Conservation (phyloP, 2,888 invertebrate species). For the Orthonevra nobilis region DNA sequence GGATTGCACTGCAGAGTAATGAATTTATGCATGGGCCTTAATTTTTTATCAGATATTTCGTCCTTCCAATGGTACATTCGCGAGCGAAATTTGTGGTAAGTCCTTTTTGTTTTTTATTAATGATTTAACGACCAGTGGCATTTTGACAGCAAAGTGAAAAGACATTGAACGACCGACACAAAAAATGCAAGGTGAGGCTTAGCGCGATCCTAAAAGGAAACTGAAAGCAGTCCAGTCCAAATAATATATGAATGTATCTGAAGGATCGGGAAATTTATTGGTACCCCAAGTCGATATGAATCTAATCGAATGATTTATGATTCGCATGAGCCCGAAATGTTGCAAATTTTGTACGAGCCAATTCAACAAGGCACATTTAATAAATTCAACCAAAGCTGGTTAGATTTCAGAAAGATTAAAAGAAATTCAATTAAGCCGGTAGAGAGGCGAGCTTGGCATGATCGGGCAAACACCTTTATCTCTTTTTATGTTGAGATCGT, state of each 20-base stretch:
- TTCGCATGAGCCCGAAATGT: not conserved
- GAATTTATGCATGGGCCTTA: conserved; percentile 41
- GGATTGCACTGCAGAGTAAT: conserved; percentile 6
- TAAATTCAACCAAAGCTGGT: no score
- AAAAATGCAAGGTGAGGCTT: no score
- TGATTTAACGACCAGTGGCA: conserved; percentile 59
- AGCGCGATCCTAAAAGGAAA: no score
- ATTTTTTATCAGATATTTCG: conserved; percentile 38
- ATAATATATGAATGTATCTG: no score
- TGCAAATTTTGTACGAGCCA: not conserved
- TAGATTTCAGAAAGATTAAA: no score
- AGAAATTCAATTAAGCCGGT: no score
- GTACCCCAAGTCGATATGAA: conserved; percentile 25
- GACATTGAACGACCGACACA: no score
- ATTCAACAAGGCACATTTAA: not conserved
- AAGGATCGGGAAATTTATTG: conserved; percentile 40
- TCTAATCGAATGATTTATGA: conserved; percentile 53
- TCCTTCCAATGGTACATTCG: not conserved
- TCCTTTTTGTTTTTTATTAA: conserved; percentile 33
- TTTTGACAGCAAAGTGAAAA: no score
- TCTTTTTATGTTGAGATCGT: no score
- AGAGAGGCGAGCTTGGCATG: no score
- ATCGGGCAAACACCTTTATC: no score
- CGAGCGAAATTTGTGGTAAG: conserved; percentile 18
- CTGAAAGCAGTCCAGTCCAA: no score